Percentiles rank a stretch among this genome's conserved stretches.
Conservation (phyloP, 1,140 invertebrate genomes). For the Ostrea denselamellosa region DNA sequence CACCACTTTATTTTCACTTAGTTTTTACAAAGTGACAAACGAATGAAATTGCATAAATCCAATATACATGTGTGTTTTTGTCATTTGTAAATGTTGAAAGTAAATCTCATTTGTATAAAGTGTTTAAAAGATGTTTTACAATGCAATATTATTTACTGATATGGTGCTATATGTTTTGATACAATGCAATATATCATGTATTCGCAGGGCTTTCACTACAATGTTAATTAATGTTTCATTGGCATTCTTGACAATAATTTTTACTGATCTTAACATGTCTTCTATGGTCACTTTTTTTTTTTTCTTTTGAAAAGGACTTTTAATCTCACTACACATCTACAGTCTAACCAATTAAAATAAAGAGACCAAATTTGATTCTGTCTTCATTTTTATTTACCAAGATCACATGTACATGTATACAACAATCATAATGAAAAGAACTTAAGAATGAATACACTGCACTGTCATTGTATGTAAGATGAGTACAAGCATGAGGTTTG, state of each 20-base stretch:
- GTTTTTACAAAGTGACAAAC: too few relatives aligned
- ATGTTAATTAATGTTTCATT: not conserved
- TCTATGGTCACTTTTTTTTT: not conserved
- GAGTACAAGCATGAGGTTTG: not conserved
- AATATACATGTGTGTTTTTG: not conserved
- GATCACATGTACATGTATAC: not conserved
- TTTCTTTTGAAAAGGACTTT: not conserved
- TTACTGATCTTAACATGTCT: not conserved
- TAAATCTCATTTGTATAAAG: not conserved
- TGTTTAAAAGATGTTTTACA: not conserved
- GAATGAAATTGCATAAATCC: not conserved
- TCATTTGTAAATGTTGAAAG: not conserved
- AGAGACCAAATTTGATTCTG: not conserved
- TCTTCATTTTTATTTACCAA: not conserved
- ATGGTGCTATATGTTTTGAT: slow-evolving; percentile 2
- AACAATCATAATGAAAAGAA: not conserved
- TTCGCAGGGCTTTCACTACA: slow-evolving; percentile 18
- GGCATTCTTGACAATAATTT: not conserved
- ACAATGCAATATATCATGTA: not conserved
- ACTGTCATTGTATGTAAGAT: too few relatives aligned
- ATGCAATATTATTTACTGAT: not conserved
- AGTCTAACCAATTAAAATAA: not conserved
- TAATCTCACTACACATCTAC: not conserved
- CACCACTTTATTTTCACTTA: too few relatives aligned
- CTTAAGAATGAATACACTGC: not conserved